These are phyloP conservation scores for Todiramphus chloris DNA, from an alignment of 2,113 vertebrate species.

Conservation along the genomic window DNA sequence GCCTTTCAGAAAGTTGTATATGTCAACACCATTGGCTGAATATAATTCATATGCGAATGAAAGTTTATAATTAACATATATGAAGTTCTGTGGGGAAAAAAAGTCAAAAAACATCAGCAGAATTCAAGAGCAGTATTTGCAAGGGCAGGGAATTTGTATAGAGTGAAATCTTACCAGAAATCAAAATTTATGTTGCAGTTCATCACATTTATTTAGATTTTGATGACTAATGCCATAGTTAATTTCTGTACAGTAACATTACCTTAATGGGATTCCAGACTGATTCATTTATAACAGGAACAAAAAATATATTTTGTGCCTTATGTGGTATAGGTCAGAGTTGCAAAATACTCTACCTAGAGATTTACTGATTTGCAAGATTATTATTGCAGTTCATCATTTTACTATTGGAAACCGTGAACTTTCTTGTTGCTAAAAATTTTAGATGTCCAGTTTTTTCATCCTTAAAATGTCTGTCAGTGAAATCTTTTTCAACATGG, in stretches of 20 bases:
- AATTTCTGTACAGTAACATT: background rate
- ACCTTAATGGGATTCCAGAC: background rate
- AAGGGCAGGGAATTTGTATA: background rate
- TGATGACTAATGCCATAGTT: background rate
- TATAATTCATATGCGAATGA: background rate
- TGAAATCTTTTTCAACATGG: background rate
- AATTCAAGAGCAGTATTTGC: background rate
- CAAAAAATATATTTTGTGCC: background rate
- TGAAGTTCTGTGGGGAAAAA: background rate
- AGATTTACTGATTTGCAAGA: background rate
- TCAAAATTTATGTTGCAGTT: background rate
- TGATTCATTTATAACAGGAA: background rate
- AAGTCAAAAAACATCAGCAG: background rate
- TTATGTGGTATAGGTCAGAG: background rate
- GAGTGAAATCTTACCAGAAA: background rate
- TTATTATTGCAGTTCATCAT: background rate
- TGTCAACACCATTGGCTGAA: background rate
- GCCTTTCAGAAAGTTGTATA: conserved; percentile 27
- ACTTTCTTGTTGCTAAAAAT: background rate
- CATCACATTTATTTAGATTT: background rate
- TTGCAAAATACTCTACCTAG: background rate
- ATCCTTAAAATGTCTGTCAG: background rate
- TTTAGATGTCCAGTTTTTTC: background rate
- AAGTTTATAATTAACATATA: background rate
- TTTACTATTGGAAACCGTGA: background rate